Conservation (phyloP, 2,113 vertebrate genomes). For the Pteropus alecto region DNA sequence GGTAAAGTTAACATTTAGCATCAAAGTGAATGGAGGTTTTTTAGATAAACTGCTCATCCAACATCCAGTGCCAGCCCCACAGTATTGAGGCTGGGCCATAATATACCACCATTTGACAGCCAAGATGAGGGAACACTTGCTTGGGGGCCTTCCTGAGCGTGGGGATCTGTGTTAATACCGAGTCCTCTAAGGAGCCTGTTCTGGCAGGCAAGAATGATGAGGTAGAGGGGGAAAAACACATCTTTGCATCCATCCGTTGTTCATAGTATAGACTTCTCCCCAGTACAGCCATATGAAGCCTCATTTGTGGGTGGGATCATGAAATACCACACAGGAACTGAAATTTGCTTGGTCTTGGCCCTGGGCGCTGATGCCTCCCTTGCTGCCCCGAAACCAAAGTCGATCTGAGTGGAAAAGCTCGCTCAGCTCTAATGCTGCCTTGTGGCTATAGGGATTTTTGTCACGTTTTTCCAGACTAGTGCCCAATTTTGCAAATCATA, state of each 20-base stretch:
- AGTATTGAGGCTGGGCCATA: background rate
- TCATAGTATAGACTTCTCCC: background rate
- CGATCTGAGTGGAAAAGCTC: conserved; percentile 47
- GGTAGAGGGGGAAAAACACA: background rate
- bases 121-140: background rate
- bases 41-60: background rate
- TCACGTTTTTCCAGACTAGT: conserved; percentile 33
- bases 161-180: background rate
- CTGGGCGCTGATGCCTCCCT: conserved; percentile 56
- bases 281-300: background rate
- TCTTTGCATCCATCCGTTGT: background rate
- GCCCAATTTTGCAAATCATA: conserved; percentile 47
- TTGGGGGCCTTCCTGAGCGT: background rate
- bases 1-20: conserved; percentile 28
- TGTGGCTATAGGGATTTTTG: conserved; percentile 23
- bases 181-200: background rate
- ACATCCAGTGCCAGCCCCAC: background rate
- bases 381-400: conserved; percentile 45
- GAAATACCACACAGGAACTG: background rate
- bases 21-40: background rate
- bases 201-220: conserved; percentile 9
- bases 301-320: conserved; percentile 1
- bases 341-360: conserved; percentile 63
- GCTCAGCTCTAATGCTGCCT: conserved; percentile 39
- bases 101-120: background rate